A percentile compares a stretch with the other conserved stretches of the same genome.
Conservation (phyloP, 2,888 invertebrate genomes). For the Nomada fabriciana region DNA sequence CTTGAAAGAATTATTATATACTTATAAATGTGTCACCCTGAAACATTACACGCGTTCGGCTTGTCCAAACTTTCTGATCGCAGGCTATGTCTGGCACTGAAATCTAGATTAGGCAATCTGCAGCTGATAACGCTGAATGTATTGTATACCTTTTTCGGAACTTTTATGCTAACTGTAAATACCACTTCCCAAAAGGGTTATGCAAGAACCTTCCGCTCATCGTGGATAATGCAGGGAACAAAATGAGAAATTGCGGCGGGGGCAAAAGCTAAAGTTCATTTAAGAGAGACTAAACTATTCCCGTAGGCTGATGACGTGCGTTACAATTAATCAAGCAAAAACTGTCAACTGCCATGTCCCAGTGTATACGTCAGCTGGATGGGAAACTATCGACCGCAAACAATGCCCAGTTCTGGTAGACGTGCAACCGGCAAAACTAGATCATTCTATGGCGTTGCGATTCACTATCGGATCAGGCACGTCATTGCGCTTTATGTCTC, state of each 20-base stretch:
- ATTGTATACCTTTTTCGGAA: too few species aligned
- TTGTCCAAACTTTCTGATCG: too few species aligned
- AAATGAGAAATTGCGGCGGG: conserved; percentile 13
- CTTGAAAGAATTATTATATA: too few species aligned
- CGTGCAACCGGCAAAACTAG: conserved; percentile 64
- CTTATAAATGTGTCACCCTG: too few species aligned
- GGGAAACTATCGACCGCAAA: conserved; percentile 77
- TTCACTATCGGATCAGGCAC: conserved; percentile 51
- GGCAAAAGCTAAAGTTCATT: conserved; percentile 10
- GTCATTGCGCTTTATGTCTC: too few species aligned
- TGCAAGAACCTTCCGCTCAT: too few species aligned
- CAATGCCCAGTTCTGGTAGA: conserved; percentile 64
- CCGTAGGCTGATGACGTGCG: conserved; percentile 58
- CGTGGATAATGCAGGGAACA: neutral
- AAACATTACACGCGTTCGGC: too few species aligned
- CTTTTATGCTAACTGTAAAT: too few species aligned
- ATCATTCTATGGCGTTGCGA: conserved; percentile 55
- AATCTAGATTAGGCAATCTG: too few species aligned
- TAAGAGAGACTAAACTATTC: conserved; percentile 53
- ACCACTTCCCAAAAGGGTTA: too few species aligned
- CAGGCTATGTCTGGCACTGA: too few species aligned
- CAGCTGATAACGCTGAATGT: too few species aligned
- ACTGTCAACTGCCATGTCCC: conserved; percentile 76
- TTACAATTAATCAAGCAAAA: conserved; percentile 79
- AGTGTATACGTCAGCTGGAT: conserved; percentile 67